Base-by-base conservation (phyloP, 1,140 invertebrate species). In the Leptinotarsa defecta region DNA sequence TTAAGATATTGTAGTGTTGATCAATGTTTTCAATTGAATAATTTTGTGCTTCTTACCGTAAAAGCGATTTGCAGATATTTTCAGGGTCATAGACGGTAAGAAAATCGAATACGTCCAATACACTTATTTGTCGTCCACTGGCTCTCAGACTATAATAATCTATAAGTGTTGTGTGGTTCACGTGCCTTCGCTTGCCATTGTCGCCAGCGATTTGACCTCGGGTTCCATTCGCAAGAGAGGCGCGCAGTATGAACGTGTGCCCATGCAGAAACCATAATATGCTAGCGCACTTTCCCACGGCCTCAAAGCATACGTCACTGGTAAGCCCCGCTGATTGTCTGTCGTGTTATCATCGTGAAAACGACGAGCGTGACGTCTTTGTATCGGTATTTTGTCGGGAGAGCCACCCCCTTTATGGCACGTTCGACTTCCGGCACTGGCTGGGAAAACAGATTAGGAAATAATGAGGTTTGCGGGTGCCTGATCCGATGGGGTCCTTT, bases 401-500 rank as follows among this genome's bases (percentile, higher is more conserved):
- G 15, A 57, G n/a, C 52, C 52, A 57, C 52, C 52, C 52, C n/a
- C 52, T 8, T 13, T 57, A 17, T 57, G 17, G 52, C 52, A 57
- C 52, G 52, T 57, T 17, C 52, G 17, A 57, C 52, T 57, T 57
- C 52, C 52, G 52, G 52, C 15, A 57, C 5, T 15, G n/a, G 52
- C n/a, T 57, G 52, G 52, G 52, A 57, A 57, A 57, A 57, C 52
- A 15, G 52, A 57, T 57, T 57, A 57, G 52, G 52, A 57, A 57
- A 5, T 17, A 15, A 57, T 57, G 52, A 57, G 5, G 52, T 43
- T 43, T 43, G 34, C 34, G 8, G 34, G 34, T 43, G 1, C 34
- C 8, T 11, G 8, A 43, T 43, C 8, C 34, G 2, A 43, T 43
- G 34, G 34, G 34, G 8, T 43, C 34, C 8, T 43, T 43, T 43